Conservation (phyloP, 2,113 vertebrate genomes). For the Benitochromis conjunctus region DNA sequence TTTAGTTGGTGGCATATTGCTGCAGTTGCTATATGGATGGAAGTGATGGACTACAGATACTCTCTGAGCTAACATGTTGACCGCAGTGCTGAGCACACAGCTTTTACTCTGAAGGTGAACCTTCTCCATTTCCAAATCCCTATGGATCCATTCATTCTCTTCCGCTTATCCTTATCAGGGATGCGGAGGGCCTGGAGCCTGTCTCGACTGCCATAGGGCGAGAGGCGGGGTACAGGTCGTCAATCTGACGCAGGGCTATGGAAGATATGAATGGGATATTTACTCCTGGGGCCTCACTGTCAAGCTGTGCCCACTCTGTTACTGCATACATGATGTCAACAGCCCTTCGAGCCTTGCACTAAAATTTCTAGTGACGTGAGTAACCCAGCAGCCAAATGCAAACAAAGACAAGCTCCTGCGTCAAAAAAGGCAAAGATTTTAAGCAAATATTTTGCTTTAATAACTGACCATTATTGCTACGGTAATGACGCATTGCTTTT, state of each 20-base stretch:
- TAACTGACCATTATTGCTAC: background rate
- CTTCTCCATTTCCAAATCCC: background rate
- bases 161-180: background rate
- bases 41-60: background rate
- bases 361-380: background rate
- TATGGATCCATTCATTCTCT: background rate
- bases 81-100: background rate
- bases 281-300: background rate
- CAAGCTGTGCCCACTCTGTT: background rate
- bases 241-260: background rate
- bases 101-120: background rate
- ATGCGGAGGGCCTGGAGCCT: background rate
- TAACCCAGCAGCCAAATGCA: background rate
- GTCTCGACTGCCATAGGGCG: background rate
- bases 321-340: background rate
- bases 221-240: background rate
- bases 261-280: background rate
- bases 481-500: background rate
- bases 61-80: background rate
- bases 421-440: background rate
- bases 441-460: background rate
- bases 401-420: background rate
- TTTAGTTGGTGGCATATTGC: background rate
- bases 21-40: background rate
- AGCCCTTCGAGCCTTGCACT: background rate